Evolutionary conservation across 2,113 vertebrate species (phyloP).

Genomic region (Apodemus sylvaticus): DNA sequence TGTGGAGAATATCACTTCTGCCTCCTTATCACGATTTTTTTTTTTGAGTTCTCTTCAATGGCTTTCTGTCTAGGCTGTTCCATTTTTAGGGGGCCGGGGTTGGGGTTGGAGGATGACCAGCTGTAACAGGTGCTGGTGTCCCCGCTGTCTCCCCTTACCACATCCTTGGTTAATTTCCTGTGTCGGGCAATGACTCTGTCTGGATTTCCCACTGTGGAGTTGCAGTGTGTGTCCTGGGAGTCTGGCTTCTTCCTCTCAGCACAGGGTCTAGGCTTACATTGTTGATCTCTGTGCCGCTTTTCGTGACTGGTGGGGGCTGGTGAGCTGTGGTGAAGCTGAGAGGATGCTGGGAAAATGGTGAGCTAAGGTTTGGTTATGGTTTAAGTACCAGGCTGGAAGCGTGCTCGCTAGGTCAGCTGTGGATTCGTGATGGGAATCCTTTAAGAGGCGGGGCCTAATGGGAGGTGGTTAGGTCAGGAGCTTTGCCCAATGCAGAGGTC

Average conservation of each 20-base stretch:
- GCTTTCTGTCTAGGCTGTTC: not conserved
- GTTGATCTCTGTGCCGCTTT: accelerated
- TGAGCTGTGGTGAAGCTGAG: not conserved
- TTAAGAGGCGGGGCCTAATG: not conserved
- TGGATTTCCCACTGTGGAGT: not conserved
- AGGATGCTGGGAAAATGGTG: not conserved
- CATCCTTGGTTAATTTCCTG: not conserved
- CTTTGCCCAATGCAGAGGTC: not conserved
- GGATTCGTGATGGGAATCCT: not conserved
- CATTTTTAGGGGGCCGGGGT: not conserved
- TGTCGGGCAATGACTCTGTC: too few relatives aligned
- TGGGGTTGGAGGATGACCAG: not conserved
- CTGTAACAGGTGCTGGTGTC: too few relatives aligned
- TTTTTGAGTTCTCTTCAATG: not conserved
- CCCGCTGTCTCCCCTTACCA: accelerated
- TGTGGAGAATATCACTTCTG: not conserved
- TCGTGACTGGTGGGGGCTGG: not conserved
- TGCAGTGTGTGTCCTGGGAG: accelerated
- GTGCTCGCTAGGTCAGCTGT: accelerated
- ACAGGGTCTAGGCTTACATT: accelerated
- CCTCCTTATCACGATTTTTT: not conserved
- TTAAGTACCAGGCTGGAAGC: not conserved
- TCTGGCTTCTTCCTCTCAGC: not conserved
- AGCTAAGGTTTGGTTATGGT: not conserved
- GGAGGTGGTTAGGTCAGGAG: not conserved